Conservation (phyloP, 2,797 vertebrate species). For the Sebastes wilsoni region DNA sequence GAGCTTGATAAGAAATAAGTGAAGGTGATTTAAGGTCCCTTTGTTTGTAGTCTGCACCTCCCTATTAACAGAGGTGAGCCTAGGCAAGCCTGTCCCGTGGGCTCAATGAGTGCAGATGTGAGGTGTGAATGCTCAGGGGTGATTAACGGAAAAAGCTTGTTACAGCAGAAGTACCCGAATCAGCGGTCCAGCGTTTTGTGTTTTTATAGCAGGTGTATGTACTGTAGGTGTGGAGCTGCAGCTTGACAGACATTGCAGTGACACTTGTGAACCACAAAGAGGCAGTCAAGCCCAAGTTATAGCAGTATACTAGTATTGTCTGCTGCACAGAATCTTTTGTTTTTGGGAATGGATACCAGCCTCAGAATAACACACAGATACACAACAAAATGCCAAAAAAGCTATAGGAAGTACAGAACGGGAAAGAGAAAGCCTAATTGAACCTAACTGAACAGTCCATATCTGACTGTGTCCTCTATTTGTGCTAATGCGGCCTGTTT, state of each 20-base stretch:
- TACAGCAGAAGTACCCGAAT: constrained; percentile 7
- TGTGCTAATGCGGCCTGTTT: constrained; percentile 16
- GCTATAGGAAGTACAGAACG: neutral
- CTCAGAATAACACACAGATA: neutral
- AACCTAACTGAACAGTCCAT: neutral
- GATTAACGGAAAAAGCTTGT: constrained; percentile 15
- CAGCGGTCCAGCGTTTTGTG: neutral
- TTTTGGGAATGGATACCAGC: neutral
- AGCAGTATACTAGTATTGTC: neutral
- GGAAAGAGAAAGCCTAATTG: neutral
- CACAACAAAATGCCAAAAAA: neutral
- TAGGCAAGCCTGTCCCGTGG: neutral
- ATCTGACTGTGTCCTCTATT: neutral
- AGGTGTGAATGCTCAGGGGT: neutral
- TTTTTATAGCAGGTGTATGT: constrained; percentile 4
- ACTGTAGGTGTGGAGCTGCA: neutral
- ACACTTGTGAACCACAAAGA: constrained; percentile 52
- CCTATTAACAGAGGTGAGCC: constrained; percentile 15
- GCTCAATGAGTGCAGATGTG: neutral
- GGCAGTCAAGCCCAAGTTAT: constrained; percentile 34
- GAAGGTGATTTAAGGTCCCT: neutral
- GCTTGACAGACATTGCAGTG: constrained; percentile 27
- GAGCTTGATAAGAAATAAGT: neutral
- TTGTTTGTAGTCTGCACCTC: neutral
- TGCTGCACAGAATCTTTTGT: neutral